These are phyloP conservation scores for Dolichomitus sp. DNA, from an alignment of 2,888 invertebrate genomes.

Conservation along the genomic window DNA sequence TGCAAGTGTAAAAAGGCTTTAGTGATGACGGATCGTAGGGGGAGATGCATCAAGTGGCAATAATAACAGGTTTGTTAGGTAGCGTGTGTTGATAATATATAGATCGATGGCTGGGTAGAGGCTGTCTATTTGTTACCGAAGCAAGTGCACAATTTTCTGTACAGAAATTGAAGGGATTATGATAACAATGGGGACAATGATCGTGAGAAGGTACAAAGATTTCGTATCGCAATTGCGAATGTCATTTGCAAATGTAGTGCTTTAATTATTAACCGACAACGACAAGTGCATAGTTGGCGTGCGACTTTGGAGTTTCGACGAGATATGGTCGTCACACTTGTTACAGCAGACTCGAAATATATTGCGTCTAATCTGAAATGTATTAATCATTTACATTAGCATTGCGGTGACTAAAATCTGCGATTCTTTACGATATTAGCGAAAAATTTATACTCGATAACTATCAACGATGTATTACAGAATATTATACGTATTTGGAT, in stretches of 20 bases:
- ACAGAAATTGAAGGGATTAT: not conserved
- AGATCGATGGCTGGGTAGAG: conserved; percentile 20
- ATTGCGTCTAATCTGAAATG: no score
- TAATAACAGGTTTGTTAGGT: conserved; percentile 42
- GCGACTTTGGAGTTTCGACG: no score
- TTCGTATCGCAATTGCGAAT: not conserved
- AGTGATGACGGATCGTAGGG: not conserved
- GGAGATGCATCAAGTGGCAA: conserved; percentile 34
- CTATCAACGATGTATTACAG: no score
- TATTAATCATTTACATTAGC: no score
- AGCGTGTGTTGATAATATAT: conserved; percentile 25
- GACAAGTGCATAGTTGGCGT: not conserved
- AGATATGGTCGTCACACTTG: no score
- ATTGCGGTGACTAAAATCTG: no score
- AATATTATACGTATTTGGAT: no score
- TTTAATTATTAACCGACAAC: not conserved
- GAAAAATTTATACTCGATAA: no score
- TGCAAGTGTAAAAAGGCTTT: not conserved
- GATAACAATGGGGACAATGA: conserved; percentile 1
- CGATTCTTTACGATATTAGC: no score
- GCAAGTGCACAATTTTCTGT: conserved; percentile 23
- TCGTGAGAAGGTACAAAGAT: conserved; percentile 15
- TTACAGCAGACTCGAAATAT: no score
- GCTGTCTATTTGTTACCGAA: conserved; percentile 12
- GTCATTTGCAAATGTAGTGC: not conserved